Conservation (phyloP, 2,113 vertebrate species). For the Diphyllodes magnificus region DNA sequence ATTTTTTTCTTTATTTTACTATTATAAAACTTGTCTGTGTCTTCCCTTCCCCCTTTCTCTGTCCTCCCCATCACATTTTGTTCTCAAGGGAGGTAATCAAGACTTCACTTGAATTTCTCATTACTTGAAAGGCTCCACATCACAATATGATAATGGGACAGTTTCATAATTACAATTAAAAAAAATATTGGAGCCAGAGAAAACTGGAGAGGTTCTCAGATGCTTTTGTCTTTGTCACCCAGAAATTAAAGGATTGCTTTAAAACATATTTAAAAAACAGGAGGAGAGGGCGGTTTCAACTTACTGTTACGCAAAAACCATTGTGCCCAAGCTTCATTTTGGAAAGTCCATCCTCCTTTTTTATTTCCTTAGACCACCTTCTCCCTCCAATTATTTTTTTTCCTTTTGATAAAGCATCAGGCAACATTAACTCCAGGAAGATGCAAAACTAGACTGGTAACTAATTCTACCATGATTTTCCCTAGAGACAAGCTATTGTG, state of each 20-base stretch:
- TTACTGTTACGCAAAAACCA: neutral
- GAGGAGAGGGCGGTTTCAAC: neutral
- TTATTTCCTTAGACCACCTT: neutral
- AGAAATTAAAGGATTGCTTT: conserved; percentile 21
- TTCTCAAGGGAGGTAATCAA: conserved; percentile 65
- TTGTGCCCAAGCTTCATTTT: neutral
- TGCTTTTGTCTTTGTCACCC: conserved; percentile 32
- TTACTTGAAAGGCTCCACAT: conserved; percentile 54
- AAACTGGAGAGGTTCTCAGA: conserved; percentile 20
- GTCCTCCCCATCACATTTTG: conserved; percentile 28
- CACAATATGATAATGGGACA: conserved; percentile 62
- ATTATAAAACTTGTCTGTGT: conserved; percentile 22
- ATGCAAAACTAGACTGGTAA: neutral
- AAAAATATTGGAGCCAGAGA: neutral
- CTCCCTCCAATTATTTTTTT: neutral
- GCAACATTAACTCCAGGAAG: neutral
- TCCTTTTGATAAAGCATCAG: neutral
- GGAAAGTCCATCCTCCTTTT: neutral
- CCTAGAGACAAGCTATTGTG: neutral
- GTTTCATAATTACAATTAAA: conserved; percentile 44
- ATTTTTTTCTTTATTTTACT: conserved; percentile 59
- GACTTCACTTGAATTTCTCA: conserved; percentile 55
- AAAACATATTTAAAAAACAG: neutral
- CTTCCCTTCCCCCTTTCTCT: neutral
- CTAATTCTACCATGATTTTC: neutral